Evolutionary conservation across 2,797 vertebrate species (phyloP), one percentile per base, ranked within the genome.

Genomic region (Mormyrus hasselquistii): DNA sequence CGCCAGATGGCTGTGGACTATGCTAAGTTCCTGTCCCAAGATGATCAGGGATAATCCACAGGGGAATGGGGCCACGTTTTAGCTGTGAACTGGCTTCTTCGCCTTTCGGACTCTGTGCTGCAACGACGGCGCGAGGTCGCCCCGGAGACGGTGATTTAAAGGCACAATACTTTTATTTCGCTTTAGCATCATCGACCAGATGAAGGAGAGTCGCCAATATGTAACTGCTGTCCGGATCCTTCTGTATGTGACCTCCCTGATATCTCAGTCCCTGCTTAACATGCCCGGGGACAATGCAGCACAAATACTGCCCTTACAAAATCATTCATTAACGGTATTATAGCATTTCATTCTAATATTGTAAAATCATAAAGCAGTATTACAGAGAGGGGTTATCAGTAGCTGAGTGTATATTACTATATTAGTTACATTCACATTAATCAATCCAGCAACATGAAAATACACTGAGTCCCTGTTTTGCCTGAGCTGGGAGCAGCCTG

Each of bases 1-100:
- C 50, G 25, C 69, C 88, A 86, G 88, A 89, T 89, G 88, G 88
- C 62, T 25, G 7, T 22, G 16, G 59, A 12, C 88, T 76, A 34
- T 34, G 55, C 88, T 89, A 38, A 53, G 38, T 59, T 84, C 88
- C 88, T 85, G 84, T 89, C 83, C 83, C 83, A 86, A 41, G 82
- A 65, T 44, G 25, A 59, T 34, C 2, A 4, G 8, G 83, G 22
- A 53, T 49, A 73, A 65, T 62, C 9, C 41, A 65, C 55, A 57
- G 83, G 55, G 53, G 19, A 49, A 55, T 69, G 3, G 44, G 49
- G 25, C 29, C 41, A 19, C n/a, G 59, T 49, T 89, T 86, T 73
- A 86, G 62, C 29, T 49, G 16, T 73, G 59, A 76, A 44, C 50
- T 65, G 44, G 14, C 59, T 25, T 22, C 50, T 22, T 86, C 53